A percentile compares a stretch with the other conserved stretches of the same genome.
phyloP scores from a whole-genome alignment of 2,888 invertebrate genomes.

The Dryomyza anilis region DNA sequence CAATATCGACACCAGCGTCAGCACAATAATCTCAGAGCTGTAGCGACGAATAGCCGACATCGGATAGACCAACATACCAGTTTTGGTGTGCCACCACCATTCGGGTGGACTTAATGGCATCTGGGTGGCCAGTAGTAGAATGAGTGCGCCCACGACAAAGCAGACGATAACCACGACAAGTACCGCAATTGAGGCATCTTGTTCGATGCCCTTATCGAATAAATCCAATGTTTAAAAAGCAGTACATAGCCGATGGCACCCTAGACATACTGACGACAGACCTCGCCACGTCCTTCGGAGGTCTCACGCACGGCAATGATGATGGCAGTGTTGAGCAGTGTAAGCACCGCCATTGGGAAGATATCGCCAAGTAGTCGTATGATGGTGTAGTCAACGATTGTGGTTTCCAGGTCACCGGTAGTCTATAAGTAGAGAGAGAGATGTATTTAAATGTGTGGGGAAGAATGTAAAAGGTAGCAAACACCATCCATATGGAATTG shows the following conservation, averaged over 20 bases:
- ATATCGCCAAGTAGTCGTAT: slow-evolving; percentile 76
- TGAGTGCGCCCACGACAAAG: slow-evolving; percentile 69
- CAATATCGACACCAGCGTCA: slow-evolving; percentile 71
- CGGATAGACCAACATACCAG: slow-evolving; percentile 77
- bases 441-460: no score
- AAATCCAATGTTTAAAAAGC: slow-evolving; percentile 67
- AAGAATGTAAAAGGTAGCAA: no score
- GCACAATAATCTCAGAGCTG: slow-evolving; percentile 74
- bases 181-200: slow-evolving; percentile 43
- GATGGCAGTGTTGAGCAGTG: slow-evolving; percentile 74
- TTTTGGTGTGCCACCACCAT: slow-evolving; percentile 87
- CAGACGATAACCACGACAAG: slow-evolving; percentile 60
- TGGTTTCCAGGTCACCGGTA: slow-evolving; percentile 69
- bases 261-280: slow-evolving; percentile 77
- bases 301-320: slow-evolving; percentile 85
- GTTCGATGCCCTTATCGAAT: slow-evolving; percentile 54
- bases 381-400: slow-evolving; percentile 74
- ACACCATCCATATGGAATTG: no score
- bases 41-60: slow-evolving; percentile 79
- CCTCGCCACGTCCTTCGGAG: slow-evolving; percentile 77
- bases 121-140: slow-evolving; percentile 63
- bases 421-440: no score
- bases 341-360: slow-evolving; percentile 74
- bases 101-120: slow-evolving; percentile 83
- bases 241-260: slow-evolving; percentile 76